Base-by-base conservation (phyloP, 2,888 invertebrate species). In the Physocephala rufipes region DNA sequence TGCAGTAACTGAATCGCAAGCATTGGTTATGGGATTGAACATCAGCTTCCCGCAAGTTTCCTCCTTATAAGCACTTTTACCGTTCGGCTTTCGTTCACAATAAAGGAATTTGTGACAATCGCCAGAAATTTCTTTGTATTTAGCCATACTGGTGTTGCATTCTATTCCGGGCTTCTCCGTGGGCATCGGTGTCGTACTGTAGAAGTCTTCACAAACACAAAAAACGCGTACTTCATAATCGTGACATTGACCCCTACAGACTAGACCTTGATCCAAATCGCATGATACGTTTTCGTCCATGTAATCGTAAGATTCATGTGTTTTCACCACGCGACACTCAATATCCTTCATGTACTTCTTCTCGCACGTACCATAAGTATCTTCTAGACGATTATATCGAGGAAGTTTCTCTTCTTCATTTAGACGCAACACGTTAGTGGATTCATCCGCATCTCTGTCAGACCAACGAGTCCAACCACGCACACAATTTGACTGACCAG, bases 221-320 rank as follows among this genome's bases (percentile, higher is more conserved):
- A 90, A 87, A 1, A 95, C 91, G 43, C 93, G 88, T 64, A 95
- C 91, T 86, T 96, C 95, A 81, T 95, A 95, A 87, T 96, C 95
- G 1, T 90, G 89, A 78, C 96, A 96, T 15, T 82, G 80, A 69
- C 89, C 89, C 58, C 84, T 86, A 81, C 95, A 95, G 5, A 90
- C 84, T 0, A 95, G 87, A 0, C 95, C 95, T 16, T 88, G 87
- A 76, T 92, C 90, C 71, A 94, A 82, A 76, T 91, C 91, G 82
- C 96, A 96, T 77, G 91, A 91, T 0, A 92, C 93, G 80, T 93
- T 89, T 68, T 94, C 89, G 0, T 91, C 92, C 13, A 92, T 92
- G 68, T 91, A 89, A 77, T 92, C 92, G 0, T 91, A 88, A 0
- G 88, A 85, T 70, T 88, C 86, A 79, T 92, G 91, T 0, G 88